These are phyloP conservation scores for Sarcophilus harrisii DNA, from an alignment of 2,797 vertebrate species.

Conservation along the genomic window DNA sequence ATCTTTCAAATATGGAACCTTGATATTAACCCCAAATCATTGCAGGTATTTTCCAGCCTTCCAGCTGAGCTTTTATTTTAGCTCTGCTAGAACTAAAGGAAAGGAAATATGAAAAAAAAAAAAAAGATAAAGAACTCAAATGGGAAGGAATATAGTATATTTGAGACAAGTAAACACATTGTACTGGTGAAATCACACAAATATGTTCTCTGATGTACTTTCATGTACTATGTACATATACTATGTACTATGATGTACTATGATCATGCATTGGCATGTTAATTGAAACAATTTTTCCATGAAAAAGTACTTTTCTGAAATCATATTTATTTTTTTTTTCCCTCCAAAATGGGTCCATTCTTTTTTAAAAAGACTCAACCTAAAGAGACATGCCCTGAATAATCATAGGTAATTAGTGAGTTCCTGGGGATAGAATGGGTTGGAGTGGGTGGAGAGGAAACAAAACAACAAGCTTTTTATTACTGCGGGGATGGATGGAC, in stretches of 20 bases:
- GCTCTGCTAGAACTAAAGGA: conserved; percentile 35
- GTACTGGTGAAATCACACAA: conserved; percentile 10
- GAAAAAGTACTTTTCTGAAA: neutral
- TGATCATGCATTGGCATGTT: neutral
- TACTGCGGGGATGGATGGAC: conserved; percentile 38
- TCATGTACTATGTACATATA: too few relatives aligned
- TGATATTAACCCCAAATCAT: conserved; percentile 53
- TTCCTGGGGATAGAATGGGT: neutral
- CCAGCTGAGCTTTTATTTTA: conserved; percentile 58
- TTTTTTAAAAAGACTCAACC: conserved; percentile 30
- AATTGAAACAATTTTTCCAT: neutral
- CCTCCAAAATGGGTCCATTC: conserved; percentile 42
- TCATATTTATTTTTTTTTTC: conserved; percentile 18
- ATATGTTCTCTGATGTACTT: too few relatives aligned
- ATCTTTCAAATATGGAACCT: conserved; percentile 66
- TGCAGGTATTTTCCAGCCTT: conserved; percentile 66
- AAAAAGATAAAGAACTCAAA: conserved; percentile 7
- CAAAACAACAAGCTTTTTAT: conserved; percentile 18
- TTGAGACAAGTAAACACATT: conserved; percentile 57
- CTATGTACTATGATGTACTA: too few relatives aligned
- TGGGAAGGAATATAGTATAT: conserved; percentile 17
- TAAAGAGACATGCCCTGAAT: neutral
- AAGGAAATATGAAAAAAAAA: conserved; percentile 19
- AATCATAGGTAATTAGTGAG: conserved; percentile 20
- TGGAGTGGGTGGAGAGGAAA: neutral